Percentiles rank a stretch among this genome's conserved stretches.
Conservation (phyloP, 1,140 invertebrate genomes). For the Myzus persicae region DNA sequence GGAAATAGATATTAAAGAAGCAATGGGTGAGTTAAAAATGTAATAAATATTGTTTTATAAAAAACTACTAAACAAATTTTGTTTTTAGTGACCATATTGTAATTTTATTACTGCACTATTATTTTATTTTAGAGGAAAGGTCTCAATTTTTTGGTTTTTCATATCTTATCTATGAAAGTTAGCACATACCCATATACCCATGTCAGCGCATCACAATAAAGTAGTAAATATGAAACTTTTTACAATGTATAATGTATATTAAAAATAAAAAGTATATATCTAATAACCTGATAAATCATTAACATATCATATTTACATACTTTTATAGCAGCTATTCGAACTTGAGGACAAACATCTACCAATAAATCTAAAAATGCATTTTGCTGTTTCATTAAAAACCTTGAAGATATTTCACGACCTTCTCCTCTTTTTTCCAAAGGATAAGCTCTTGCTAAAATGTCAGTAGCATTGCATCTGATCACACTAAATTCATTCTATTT, state of each 20-base stretch:
- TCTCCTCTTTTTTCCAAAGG: slow-evolving; percentile 55
- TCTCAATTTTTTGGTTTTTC: too few relatives aligned
- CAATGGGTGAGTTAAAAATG: not conserved
- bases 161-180: not conserved
- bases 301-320: slow-evolving; percentile 8
- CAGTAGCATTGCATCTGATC: slow-evolving; percentile 39
- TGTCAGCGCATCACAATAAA: too few relatives aligned
- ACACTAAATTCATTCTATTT: slow-evolving; percentile 36
- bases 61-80: not conserved
- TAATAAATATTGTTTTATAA: not conserved
- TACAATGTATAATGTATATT: not conserved
- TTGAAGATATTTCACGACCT: slow-evolving; percentile 47
- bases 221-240: not conserved
- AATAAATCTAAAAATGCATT: slow-evolving; percentile 45
- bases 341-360: slow-evolving; percentile 39
- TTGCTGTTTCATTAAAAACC: slow-evolving; percentile 53
- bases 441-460: slow-evolving; percentile 50
- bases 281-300: not conserved
- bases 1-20: not conserved
- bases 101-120: not conserved
- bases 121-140: too few relatives aligned
- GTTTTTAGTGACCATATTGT: not conserved
- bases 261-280: not conserved
- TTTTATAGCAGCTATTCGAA: slow-evolving; percentile 52
- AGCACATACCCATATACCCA: not conserved